These are phyloP conservation scores for Mayetiola destructor DNA, from an alignment of 2,888 invertebrate species.

Conservation along the genomic window DNA sequence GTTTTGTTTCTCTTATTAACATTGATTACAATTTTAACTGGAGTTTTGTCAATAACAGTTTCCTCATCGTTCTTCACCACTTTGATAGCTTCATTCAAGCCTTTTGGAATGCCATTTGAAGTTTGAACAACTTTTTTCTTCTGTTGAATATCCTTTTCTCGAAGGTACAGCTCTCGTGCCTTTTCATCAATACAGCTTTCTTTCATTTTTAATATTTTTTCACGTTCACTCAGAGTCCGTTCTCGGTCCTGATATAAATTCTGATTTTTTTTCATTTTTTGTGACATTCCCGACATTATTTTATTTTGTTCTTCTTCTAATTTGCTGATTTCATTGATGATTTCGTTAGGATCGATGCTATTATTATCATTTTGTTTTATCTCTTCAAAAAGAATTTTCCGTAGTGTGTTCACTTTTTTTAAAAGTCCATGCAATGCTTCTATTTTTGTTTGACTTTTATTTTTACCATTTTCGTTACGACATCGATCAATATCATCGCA, in stretches of 20 bases:
- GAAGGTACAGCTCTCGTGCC: not conserved
- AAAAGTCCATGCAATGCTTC: not conserved
- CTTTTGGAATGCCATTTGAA: not conserved
- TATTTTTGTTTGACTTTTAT: not conserved
- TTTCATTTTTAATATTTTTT: not conserved
- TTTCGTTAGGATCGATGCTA: not conserved
- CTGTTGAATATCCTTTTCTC: not conserved
- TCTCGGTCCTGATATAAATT: not conserved
- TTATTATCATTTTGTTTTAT: not conserved
- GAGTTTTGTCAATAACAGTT: not conserved
- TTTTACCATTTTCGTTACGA: not conserved
- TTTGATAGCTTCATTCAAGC: not conserved
- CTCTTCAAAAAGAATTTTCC: not conserved
- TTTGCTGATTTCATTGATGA: not conserved
- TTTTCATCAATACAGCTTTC: not conserved
- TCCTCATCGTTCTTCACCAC: not conserved
- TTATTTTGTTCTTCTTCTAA: not conserved
- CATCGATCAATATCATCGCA: constrained; percentile 1
- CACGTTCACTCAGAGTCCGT: not conserved
- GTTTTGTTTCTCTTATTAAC: not conserved
- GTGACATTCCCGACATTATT: too few species aligned
- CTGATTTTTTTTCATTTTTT: not conserved
- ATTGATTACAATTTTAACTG: not conserved
- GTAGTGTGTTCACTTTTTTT: not conserved
- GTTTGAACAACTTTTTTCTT: not conserved